Evolutionary conservation across 2,888 invertebrate species (phyloP).

Genomic region (Tiliacea aurago): DNA sequence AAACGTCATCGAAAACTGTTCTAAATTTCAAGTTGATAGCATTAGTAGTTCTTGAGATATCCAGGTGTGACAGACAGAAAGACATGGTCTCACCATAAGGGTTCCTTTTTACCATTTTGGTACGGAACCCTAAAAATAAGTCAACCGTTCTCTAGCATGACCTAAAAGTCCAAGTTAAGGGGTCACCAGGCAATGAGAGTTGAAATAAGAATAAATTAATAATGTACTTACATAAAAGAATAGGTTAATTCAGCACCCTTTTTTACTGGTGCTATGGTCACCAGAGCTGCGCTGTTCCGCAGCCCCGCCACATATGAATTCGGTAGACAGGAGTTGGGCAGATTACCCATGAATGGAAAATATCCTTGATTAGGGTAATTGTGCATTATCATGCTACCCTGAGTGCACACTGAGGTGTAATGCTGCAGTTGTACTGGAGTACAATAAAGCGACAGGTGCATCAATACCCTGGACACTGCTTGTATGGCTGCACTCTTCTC

Average conservation of each 20-base stretch:
- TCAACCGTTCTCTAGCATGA: background rate
- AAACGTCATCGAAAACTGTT: too few relatives aligned
- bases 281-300: conserved; percentile 29
- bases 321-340: conserved; percentile 29
- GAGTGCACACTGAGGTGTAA: too few relatives aligned
- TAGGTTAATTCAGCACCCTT: conserved; percentile 29
- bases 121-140: too few relatives aligned
- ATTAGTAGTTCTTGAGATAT: too few relatives aligned
- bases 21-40: too few relatives aligned
- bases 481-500: too few relatives aligned
- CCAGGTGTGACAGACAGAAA: too few relatives aligned
- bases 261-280: conserved; percentile 37
- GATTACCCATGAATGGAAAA: conserved; percentile 41
- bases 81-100: too few relatives aligned
- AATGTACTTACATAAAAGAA: conserved; percentile 32
- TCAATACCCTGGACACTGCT: too few relatives aligned
- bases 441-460: conserved; percentile 39
- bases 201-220: background rate
- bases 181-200: background rate
- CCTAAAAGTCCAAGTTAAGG: background rate
- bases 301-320: conserved; percentile 26
- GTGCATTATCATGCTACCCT: fast-evolving
- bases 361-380: conserved; percentile 31
- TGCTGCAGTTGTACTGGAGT: conserved; percentile 32
- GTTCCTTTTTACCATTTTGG: too few relatives aligned